Evolutionary conservation across 2,888 invertebrate genomes (phyloP).

Genomic region (Drosophila borborema): DNA sequence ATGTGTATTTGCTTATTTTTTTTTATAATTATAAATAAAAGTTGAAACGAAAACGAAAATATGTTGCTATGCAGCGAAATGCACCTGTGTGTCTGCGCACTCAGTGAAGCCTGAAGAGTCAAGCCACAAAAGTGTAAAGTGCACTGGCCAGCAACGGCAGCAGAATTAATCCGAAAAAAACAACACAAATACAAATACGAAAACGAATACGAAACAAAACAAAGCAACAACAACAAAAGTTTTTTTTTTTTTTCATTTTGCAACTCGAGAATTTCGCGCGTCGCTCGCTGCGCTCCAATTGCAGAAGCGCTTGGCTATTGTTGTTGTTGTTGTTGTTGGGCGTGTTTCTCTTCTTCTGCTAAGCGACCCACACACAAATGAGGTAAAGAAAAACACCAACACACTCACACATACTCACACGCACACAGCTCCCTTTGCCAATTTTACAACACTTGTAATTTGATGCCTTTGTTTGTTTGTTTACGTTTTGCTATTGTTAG

Average conservation of each 20-base stretch:
- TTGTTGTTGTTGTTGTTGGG: constrained; percentile 30
- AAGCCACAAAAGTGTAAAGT: constrained; percentile 81
- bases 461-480: constrained; percentile 36
- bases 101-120: constrained; percentile 67
- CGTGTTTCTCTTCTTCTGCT: constrained; percentile 43
- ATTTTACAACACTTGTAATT: constrained; percentile 55
- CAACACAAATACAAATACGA: constrained; percentile 27
- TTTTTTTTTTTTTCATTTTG: constrained; percentile 17
- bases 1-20: neutral
- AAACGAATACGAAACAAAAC: constrained; percentile 33
- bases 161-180: constrained; percentile 14
- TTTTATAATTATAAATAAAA: constrained; percentile 3
- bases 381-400: constrained; percentile 58
- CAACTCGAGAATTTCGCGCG: constrained; percentile 62
- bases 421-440: constrained; percentile 7
- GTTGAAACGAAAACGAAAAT: constrained; percentile 7
- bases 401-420: constrained; percentile 7
- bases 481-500: constrained; percentile 17
- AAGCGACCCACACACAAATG: constrained; percentile 72
- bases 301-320: constrained; percentile 42
- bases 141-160: constrained; percentile 50
- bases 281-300: constrained; percentile 62
- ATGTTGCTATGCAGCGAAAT: constrained; percentile 28
- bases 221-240: neutral
- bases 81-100: constrained; percentile 57